phyloP scores from a whole-genome alignment of 1,140 invertebrate genomes.

The Anastatus disparis region DNA sequence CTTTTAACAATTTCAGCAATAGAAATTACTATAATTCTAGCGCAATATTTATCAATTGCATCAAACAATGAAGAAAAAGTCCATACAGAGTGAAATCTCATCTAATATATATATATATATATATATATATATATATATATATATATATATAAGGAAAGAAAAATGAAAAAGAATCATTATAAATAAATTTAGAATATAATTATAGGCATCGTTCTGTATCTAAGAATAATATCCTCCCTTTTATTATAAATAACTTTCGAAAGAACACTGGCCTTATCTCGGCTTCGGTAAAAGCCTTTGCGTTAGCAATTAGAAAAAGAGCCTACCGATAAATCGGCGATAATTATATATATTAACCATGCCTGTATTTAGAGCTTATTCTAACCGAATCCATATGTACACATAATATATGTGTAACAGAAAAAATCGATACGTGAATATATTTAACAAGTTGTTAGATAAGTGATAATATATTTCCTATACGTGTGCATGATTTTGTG shows the following conservation, averaged over 20 bases:
- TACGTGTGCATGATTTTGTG: neutral
- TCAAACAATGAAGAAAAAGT: too few species aligned
- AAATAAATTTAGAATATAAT: conserved; percentile 16
- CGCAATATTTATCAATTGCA: too few species aligned
- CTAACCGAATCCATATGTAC: neutral
- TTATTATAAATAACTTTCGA: neutral
- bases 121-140: too few species aligned
- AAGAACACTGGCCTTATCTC: neutral
- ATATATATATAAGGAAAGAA: neutral
- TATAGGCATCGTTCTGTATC: neutral
- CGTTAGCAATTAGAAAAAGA: neutral
- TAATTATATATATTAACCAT: conserved; percentile 17
- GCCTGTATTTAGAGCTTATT: neutral
- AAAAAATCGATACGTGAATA: neutral
- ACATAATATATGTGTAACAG: neutral
- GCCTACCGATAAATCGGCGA: conserved; percentile 12
- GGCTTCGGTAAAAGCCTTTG: neutral
- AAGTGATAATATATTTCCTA: conserved; percentile 30
- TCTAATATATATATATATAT: too few species aligned
- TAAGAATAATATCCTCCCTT: neutral
- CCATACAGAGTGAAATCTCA: too few species aligned
- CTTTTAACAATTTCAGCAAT: too few species aligned
- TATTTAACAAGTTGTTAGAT: conserved; percentile 23
- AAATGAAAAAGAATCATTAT: neutral
- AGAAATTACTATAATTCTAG: too few species aligned